Evolutionary conservation across 2,797 vertebrate species (phyloP).

Genomic region (Eutrigla gurnardus): DNA sequence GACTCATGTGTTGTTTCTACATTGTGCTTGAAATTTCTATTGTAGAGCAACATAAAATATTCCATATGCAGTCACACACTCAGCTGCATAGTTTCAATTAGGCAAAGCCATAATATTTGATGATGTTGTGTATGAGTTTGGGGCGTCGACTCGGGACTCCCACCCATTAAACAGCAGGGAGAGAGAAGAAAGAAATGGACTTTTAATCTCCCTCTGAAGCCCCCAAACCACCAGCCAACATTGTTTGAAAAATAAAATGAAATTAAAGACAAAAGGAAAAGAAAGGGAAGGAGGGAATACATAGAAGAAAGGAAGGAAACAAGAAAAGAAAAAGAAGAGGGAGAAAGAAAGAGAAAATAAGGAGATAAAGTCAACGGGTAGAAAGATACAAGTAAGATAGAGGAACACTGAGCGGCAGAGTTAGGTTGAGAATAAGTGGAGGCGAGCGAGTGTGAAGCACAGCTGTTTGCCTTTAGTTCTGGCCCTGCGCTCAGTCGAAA

Average conservation of each 20-base stretch:
- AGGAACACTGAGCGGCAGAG: background rate
- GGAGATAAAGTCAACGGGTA: background rate
- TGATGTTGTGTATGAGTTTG: conserved; percentile 58
- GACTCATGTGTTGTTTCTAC: conserved; percentile 67
- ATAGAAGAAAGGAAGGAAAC: background rate
- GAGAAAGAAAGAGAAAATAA: background rate
- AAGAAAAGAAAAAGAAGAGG: background rate
- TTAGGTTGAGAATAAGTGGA: conserved; percentile 18
- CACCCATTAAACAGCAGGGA: conserved; percentile 63
- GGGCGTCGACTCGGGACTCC: conserved; percentile 36
- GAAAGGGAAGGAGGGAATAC: background rate
- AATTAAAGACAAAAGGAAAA: background rate
- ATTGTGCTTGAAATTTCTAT: conserved; percentile 67
- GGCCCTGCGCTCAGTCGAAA: conserved; percentile 70
- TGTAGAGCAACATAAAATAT: conserved; percentile 67
- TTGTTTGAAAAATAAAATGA: conserved; percentile 1
- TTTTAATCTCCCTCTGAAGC: conserved; percentile 24
- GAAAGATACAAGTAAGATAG: conserved; percentile 15
- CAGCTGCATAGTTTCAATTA: conserved; percentile 69
- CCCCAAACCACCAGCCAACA: conserved; percentile 18
- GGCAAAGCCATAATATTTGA: conserved; percentile 72
- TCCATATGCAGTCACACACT: conserved; percentile 59
- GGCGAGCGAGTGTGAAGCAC: conserved; percentile 57
- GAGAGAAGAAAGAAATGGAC: background rate
- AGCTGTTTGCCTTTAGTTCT: conserved; percentile 87